Evolutionary conservation across 2,113 vertebrate genomes (phyloP), one percentile per base, ranked within the genome.

Genomic region (Cairina moschata): DNA sequence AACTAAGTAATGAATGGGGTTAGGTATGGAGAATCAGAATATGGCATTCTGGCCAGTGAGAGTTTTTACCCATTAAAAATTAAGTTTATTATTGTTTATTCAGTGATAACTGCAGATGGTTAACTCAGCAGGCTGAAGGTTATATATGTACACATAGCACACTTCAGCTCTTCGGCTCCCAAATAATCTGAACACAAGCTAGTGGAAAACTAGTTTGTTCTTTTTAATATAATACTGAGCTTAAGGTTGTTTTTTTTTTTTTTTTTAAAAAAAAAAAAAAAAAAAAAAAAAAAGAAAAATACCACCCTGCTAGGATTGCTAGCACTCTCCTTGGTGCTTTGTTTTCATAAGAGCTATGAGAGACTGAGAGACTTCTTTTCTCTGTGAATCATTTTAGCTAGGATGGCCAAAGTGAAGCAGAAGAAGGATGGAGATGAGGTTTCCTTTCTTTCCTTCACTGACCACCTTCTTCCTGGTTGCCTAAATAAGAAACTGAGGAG

Each of bases 121-220:
- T 95, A 86, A 86, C 76, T 74, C 73, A 90, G 86, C 72, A 74
- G 83, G 72, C 73, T 90, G 76, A 90, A 93, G 79, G 71, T 85
- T 85, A 44, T 18, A 78, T n/a, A 5, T 74, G 31, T 91, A 91
- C 36, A 38, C 31, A 22, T 13, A 40, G 73, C 54, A 75, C 42
- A 50, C 66, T 83, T 95, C 34, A 38, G 3, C 15, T 73, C 16
- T 63, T 77, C n/a, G 2, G 1, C 34, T 50, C 55, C 7, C 59
- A 58, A 3, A n/a, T 48, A 89, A 77, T 62, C 68, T 66, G 44
- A 83, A 81, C 44, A 31, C 8, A 54, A 69, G 13, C 34, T 81
- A 17, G 25, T 38, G 7, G 72, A 38, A 79, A 92, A 76, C 48
- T 90, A 36, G 5, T 17, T 25, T 89, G 18, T 77, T 55, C 56